These are phyloP conservation scores for Aphelocoma coerulescens DNA, from an alignment of 2,113 vertebrate genomes.

Conservation along the genomic window DNA sequence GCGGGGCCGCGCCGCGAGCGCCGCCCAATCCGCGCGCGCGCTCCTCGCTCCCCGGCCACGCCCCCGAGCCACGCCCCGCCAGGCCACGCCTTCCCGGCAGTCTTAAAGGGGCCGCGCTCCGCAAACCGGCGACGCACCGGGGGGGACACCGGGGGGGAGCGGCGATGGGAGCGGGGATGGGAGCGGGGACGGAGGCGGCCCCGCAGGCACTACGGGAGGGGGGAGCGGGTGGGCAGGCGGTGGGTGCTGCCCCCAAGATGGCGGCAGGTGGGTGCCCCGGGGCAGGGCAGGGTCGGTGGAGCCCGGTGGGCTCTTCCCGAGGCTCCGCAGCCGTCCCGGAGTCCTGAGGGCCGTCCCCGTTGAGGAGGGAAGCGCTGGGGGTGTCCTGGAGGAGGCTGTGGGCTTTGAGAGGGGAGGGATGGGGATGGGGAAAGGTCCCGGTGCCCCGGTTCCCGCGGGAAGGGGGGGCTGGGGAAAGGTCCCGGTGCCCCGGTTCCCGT, in stretches of 20 bases:
- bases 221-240: background rate
- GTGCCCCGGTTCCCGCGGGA: background rate
- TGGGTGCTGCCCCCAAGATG: background rate
- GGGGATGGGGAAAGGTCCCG: background rate
- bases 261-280: background rate
- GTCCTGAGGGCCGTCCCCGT: background rate
- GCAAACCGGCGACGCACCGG: background rate
- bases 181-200: accelerated
- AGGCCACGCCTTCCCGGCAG: background rate
- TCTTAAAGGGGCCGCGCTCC: background rate
- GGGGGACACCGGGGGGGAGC: too few relatives aligned
- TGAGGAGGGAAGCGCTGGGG: background rate
- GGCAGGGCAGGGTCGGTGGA: background rate
- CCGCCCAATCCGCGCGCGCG: background rate
- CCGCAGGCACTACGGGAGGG: background rate
- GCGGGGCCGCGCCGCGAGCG: background rate
- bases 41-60: background rate
- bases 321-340: background rate
- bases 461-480: background rate
- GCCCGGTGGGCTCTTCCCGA: background rate
- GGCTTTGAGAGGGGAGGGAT: background rate
- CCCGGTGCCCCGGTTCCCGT: background rate
- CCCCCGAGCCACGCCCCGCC: background rate
- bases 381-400: background rate
- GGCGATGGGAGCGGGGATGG: background rate